phyloP scores from a whole-genome alignment of 2,797 vertebrate genomes.

The Emydoidea blandingii region DNA sequence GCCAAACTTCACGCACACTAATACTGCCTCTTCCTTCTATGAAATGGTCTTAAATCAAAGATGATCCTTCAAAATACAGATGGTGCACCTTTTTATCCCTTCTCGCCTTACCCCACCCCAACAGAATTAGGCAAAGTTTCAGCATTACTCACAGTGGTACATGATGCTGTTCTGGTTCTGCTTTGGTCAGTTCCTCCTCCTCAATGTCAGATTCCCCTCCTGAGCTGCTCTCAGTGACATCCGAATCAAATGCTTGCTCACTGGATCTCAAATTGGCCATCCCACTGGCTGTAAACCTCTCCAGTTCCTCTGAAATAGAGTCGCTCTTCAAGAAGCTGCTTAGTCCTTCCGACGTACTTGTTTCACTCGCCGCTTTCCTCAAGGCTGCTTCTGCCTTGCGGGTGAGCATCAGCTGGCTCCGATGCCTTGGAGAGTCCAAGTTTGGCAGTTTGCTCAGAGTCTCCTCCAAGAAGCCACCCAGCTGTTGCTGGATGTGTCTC shows the following conservation, averaged over 20 bases:
- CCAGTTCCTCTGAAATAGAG: slow-evolving; percentile 90
- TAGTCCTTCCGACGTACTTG: slow-evolving; percentile 83
- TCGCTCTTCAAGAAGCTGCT: slow-evolving; percentile 91
- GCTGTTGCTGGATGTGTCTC: slow-evolving; percentile 95
- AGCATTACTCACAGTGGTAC: slow-evolving; percentile 92
- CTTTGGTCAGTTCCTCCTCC: slow-evolving; percentile 93
- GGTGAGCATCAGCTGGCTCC: slow-evolving; percentile 87
- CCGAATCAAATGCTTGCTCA: slow-evolving; percentile 95
- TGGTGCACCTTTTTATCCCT: background rate
- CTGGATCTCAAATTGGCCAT: slow-evolving; percentile 90
- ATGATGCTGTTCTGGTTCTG: slow-evolving; percentile 91
- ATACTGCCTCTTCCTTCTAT: background rate
- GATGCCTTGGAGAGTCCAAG: slow-evolving; percentile 83
- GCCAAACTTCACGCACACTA: background rate
- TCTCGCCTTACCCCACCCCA: background rate
- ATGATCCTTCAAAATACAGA: fast-evolving
- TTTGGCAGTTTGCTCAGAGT: slow-evolving; percentile 87
- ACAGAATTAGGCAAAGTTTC: background rate
- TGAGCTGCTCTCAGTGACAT: slow-evolving; percentile 97
- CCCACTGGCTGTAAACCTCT: slow-evolving; percentile 92
- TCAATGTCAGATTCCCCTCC: slow-evolving; percentile 97
- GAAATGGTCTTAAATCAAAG: background rate
- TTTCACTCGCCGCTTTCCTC: slow-evolving; percentile 82
- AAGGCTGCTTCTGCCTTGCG: slow-evolving; percentile 85
- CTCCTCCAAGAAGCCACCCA: slow-evolving; percentile 93